Base-by-base conservation (phyloP, 1,140 invertebrate species). In the Pseudomyrmex flavicornis region DNA sequence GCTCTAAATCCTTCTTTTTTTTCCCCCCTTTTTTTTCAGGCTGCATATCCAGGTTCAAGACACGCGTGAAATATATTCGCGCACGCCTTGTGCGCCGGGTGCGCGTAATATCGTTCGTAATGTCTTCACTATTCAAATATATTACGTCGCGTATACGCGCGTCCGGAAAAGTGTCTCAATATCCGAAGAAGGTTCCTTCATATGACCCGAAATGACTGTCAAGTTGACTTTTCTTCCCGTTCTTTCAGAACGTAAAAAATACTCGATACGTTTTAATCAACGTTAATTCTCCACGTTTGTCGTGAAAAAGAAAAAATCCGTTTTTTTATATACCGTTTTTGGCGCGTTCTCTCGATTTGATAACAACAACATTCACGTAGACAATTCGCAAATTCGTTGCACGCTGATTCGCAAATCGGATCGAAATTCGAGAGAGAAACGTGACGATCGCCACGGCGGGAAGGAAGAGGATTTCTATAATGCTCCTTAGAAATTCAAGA, bases 401-500 rank as follows among this genome's bases (percentile, higher is more conserved):
- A 50, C 50, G 72, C 44, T 66, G 74, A 85, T 84, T 85, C 68
- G 44, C 20, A 69, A 52, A 70, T 65, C 82, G 26, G 52, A 84
- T 84, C 59, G 76, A 5, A 58, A 79, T 70, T 58, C n/a, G 65
- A 17, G 35, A 54, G 76, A 59, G 76, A 56, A 58, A 75, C 50
- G 62, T 74, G 77, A 82, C 83, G 56, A 26, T 50, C 54, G 46
- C 44, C 8, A 44, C 62, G 48, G 17, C 48, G 82, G 22, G 76
- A 17, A 63, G 52, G 26, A 26, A 2, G 2, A 26, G 26, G 2
- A 26, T 26, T 62, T 26, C 58, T 72, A 65, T 72, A 65, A 85
- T 48, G 65, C 82, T 61, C 59, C 44, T 85, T 66, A 59, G 65
- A 84, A 84, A 85, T 85, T 85, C 73, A 84, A 79, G 62, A 63